Conservation (phyloP, 2,113 vertebrate genomes). For the Calonectris borealis region DNA sequence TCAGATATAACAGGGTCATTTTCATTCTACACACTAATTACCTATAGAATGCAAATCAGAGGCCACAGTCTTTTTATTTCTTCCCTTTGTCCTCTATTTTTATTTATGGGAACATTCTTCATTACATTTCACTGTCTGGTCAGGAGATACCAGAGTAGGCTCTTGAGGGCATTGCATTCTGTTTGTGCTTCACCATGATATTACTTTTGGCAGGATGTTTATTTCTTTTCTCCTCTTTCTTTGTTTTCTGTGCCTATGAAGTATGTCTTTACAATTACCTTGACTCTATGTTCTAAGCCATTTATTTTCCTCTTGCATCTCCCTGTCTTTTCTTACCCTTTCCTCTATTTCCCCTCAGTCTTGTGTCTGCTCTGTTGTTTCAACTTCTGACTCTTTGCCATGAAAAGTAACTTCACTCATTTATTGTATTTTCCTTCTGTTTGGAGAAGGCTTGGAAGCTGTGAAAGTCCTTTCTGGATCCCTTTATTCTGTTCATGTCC, state of each 20-base stretch:
- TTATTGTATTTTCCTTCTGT: background rate
- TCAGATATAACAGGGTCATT: background rate
- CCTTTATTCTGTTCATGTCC: background rate
- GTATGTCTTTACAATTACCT: background rate
- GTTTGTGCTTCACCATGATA: background rate
- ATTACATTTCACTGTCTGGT: background rate
- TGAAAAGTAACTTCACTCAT: background rate
- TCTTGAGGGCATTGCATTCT: background rate
- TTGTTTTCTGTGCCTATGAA: background rate
- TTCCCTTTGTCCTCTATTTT: background rate
- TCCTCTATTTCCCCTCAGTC: background rate
- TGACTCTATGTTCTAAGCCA: background rate
- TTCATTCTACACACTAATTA: background rate
- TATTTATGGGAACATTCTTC: background rate
- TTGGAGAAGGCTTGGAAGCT: background rate
- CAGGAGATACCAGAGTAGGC: background rate
- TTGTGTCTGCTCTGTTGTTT: background rate
- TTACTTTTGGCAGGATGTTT: background rate
- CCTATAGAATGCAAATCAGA: background rate
- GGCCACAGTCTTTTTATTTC: background rate
- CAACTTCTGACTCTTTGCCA: background rate
- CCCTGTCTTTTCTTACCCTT: background rate
- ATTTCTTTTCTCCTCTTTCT: background rate
- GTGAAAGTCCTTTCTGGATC: background rate
- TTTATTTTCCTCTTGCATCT: background rate